Conservation (phyloP, 2,113 vertebrate species). For the Crotalus viridis region DNA sequence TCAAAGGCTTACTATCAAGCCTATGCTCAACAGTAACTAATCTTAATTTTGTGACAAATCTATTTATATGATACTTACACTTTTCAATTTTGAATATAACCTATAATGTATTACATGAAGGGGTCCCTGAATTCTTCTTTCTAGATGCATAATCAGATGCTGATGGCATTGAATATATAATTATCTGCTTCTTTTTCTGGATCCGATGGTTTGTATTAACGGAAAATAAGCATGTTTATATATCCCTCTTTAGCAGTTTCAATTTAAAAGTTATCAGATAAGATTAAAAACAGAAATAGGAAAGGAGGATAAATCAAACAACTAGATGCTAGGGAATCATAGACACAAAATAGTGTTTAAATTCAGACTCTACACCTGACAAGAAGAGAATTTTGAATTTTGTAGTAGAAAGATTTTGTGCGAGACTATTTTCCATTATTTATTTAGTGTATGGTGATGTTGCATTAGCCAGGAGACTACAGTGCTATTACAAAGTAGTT, state of each 20-base stretch:
- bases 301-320: neutral
- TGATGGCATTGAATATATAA: neutral
- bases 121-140: neutral
- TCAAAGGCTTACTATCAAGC: neutral
- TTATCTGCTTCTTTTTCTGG: neutral
- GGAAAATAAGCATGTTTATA: neutral
- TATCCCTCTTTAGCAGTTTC: neutral
- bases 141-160: neutral
- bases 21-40: neutral
- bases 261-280: neutral
- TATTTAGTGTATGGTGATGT: neutral
- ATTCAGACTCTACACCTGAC: neutral
- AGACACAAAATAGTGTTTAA: neutral
- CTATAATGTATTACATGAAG: neutral
- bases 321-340: neutral
- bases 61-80: neutral
- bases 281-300: neutral
- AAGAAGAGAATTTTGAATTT: neutral
- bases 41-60: neutral
- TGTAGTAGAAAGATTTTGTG: neutral
- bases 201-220: neutral
- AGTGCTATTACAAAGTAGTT: neutral
- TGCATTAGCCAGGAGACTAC: neutral
- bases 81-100: neutral
- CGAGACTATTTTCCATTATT: neutral